Evolutionary conservation across 2,797 vertebrate species (phyloP).

Genomic region (Acipenser oxyrinchus): DNA sequence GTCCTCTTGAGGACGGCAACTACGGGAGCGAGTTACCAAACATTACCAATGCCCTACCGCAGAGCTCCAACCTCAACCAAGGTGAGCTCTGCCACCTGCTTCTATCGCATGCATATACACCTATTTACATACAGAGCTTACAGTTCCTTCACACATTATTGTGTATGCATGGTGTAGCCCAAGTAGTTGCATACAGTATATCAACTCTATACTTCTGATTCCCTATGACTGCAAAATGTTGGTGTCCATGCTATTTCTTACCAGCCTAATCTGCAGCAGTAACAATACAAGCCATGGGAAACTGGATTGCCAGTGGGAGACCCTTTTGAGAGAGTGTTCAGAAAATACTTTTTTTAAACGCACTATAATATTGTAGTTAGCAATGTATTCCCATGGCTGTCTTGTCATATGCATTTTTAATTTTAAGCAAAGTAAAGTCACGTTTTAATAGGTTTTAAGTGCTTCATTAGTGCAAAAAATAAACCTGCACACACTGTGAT

Average conservation of each 20-base stretch:
- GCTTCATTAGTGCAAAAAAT: background rate
- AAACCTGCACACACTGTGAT: background rate
- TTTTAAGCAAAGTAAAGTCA: background rate
- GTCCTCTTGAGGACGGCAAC: constrained; percentile 93
- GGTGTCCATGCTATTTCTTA: too few species aligned
- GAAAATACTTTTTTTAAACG: background rate
- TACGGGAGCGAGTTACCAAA: constrained; percentile 91
- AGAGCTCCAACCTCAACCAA: constrained; percentile 77
- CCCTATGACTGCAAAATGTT: too few species aligned
- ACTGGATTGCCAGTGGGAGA: background rate
- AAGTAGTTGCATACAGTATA: too few species aligned
- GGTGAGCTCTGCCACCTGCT: constrained; percentile 53
- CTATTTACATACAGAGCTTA: too few species aligned
- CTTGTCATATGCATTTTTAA: background rate
- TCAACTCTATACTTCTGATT: too few species aligned
- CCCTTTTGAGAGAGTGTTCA: background rate
- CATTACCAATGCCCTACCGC: constrained; percentile 90
- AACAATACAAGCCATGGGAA: background rate
- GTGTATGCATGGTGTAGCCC: too few species aligned
- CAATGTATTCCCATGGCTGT: background rate
- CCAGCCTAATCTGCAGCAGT: too few species aligned
- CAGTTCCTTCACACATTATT: too few species aligned
- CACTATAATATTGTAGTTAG: background rate
- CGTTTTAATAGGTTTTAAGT: constrained; percentile 11
- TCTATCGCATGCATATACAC: background rate